A percentile compares a stretch with the other conserved stretches of the same genome.
Evolutionary conservation across 1,140 invertebrate genomes (phyloP).

Genomic region (Temnothorax curvispinosus): DNA sequence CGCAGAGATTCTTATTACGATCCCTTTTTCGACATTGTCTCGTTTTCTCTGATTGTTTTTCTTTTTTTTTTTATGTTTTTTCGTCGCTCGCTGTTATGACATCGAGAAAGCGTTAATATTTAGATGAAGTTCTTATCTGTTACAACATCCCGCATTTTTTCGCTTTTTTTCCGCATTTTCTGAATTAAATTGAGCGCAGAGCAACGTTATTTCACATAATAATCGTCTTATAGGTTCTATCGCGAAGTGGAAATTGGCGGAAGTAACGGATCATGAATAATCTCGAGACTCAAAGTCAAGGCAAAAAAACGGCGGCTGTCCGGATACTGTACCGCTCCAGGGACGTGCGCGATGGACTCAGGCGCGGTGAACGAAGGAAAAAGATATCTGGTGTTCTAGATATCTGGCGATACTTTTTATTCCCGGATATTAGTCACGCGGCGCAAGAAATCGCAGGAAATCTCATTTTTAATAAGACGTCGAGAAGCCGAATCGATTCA

Average conservation of each 20-base stretch:
- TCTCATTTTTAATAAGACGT: neutral
- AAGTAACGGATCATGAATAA: neutral
- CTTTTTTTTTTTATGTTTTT: neutral
- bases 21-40: neutral
- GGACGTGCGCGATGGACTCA: neutral
- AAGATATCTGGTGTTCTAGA: neutral
- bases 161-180: neutral
- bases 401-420: neutral
- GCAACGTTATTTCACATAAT: neutral
- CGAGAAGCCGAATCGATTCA: too few relatives aligned
- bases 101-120: neutral
- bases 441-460: neutral
- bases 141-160: neutral
- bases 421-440: neutral
- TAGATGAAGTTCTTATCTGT: neutral
- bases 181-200: neutral
- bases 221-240: neutral
- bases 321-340: neutral
- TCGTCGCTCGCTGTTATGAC: neutral
- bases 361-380: neutral
- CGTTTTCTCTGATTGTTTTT: neutral
- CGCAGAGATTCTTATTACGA: neutral
- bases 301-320: constrained; percentile 5
- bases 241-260: neutral
- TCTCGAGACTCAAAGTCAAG: neutral